These are phyloP conservation scores for Cryptocephalus moraei DNA, from an alignment of 2,888 invertebrate species.

Conservation along the genomic window DNA sequence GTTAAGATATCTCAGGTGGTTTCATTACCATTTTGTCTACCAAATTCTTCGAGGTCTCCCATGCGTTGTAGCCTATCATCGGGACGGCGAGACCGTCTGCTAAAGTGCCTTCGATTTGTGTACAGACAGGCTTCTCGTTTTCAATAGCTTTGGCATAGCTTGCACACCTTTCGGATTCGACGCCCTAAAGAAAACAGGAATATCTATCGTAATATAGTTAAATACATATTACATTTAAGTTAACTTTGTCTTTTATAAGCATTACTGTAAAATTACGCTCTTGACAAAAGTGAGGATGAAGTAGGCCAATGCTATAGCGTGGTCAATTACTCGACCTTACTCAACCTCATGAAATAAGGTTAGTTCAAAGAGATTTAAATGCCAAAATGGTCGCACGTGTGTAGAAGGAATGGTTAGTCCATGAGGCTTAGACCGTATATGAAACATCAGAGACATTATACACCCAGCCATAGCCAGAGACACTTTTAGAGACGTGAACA, in stretches of 20 bases:
- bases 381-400: too few species aligned
- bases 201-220: not conserved
- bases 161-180: conserved; percentile 85
- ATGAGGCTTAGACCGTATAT: too few species aligned
- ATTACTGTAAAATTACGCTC: not conserved
- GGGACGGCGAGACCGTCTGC: conserved; percentile 66
- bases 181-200: conserved; percentile 46
- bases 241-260: not conserved
- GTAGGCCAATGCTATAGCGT: too few species aligned
- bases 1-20: too few species aligned
- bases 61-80: conserved; percentile 57
- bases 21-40: conserved; percentile 55
- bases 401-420: too few species aligned
- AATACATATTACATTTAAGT: not conserved
- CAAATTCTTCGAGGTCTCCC: conserved; percentile 47
- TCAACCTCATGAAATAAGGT: too few species aligned
- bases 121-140: conserved; percentile 44
- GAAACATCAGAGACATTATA: too few species aligned
- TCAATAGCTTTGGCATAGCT: conserved; percentile 63
- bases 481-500: too few species aligned
- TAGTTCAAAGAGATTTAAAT: too few species aligned
- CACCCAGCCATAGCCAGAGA: too few species aligned
- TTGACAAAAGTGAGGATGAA: too few species aligned
- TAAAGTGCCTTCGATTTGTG: conserved; percentile 46
- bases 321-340: too few species aligned